Percentiles rank a stretch among this genome's conserved stretches.
Evolutionary conservation across 2,888 invertebrate species (phyloP).

Genomic region (Calameuta idolon): DNA sequence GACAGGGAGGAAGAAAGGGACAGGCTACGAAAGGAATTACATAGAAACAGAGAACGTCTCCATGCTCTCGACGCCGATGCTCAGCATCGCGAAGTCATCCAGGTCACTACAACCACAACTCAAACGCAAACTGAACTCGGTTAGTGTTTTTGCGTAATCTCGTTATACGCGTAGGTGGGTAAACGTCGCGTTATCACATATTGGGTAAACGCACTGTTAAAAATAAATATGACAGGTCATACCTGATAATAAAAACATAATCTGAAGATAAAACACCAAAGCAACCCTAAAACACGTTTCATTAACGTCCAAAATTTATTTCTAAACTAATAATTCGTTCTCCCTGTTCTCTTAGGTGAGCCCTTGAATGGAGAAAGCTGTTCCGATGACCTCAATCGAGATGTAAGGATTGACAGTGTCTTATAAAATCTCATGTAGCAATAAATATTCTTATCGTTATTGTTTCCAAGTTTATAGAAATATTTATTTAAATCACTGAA

Average conservation of each 20-base stretch:
- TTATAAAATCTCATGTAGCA: slow-evolving; percentile 4
- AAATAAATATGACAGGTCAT: neutral
- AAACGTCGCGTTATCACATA: no score
- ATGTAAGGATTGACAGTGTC: slow-evolving; percentile 41
- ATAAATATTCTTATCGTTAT: slow-evolving; percentile 3
- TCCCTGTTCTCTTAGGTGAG: slow-evolving; percentile 7
- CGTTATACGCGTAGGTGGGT: neutral
- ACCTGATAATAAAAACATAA: neutral
- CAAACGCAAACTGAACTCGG: slow-evolving; percentile 51
- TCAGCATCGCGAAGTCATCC: slow-evolving; percentile 53
- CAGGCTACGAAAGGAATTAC: slow-evolving; percentile 78
- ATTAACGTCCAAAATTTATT: neutral
- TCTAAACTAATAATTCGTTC: neutral
- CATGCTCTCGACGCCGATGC: slow-evolving; percentile 70
- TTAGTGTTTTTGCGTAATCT: slow-evolving; percentile 30
- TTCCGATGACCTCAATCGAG: slow-evolving; percentile 34
- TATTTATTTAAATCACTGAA: neutral
- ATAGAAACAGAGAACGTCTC: slow-evolving; percentile 78
- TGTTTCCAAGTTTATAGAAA: neutral
- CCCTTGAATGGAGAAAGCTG: slow-evolving; percentile 33
- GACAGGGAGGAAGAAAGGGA: slow-evolving; percentile 82
- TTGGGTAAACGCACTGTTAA: neutral
- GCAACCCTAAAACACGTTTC: neutral
- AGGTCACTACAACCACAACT: slow-evolving; percentile 37
- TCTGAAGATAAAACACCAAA: neutral